A percentile compares a stretch with the other conserved stretches of the same genome.
Conservation (phyloP, 1,140 invertebrate species). For the Liolophura sinensis region DNA sequence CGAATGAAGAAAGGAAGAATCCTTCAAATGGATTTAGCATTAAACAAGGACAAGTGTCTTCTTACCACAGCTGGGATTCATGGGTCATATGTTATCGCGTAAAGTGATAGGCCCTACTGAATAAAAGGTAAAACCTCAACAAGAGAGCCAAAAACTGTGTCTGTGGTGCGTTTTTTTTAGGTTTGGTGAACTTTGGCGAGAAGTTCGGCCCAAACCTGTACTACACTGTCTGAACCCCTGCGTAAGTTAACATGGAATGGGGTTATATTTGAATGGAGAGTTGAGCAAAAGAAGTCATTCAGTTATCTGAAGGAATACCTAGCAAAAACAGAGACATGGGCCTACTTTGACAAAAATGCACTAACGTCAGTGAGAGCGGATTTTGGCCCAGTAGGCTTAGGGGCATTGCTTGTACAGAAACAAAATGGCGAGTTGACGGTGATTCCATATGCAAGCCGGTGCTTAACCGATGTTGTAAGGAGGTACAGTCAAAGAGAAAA, state of each 20-base stretch:
- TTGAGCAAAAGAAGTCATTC: slow-evolving; percentile 14
- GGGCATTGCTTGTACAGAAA: slow-evolving; percentile 27
- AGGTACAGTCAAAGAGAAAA: slow-evolving; percentile 57
- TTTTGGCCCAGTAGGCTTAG: slow-evolving; percentile 20
- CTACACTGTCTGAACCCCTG: no score
- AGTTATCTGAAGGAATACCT: slow-evolving; percentile 13
- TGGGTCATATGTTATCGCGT: slow-evolving; percentile 14
- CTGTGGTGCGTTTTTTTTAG: no score
- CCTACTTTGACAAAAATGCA: slow-evolving; percentile 11
- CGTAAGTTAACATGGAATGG: no score
- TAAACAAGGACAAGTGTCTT: slow-evolving; percentile 53
- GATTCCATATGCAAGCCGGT: slow-evolving; percentile 29
- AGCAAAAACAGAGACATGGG: slow-evolving; percentile 6
- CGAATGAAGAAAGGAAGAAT: slow-evolving; percentile 30
- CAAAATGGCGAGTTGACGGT: slow-evolving; percentile 18
- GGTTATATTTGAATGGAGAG: slow-evolving; percentile 12
- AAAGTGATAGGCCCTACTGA: not conserved
- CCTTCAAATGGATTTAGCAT: slow-evolving; percentile 25
- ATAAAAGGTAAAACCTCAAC: slow-evolving; percentile 45
- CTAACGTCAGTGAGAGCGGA: slow-evolving; percentile 17
- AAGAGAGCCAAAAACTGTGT: no score
- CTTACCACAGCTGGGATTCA: slow-evolving; percentile 25
- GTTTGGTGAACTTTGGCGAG: no score
- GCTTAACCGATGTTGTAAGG: slow-evolving; percentile 23
- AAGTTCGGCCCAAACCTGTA: no score